Conservation (phyloP, 2,888 invertebrate species). For the Omphaloscelis lunosa region DNA sequence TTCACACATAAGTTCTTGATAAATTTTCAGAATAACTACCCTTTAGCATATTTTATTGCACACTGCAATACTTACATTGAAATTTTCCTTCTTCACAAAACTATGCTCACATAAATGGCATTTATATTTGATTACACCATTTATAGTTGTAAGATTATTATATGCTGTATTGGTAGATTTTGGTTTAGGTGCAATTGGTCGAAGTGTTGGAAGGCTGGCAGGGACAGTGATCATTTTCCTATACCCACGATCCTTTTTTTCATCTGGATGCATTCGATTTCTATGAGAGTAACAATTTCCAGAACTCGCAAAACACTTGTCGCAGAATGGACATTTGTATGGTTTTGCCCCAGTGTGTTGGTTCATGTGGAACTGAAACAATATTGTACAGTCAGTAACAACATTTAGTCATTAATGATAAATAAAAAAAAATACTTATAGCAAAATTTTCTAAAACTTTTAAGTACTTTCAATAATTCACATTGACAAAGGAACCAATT, state of each 20-base stretch:
- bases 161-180: constrained; percentile 36
- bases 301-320: constrained; percentile 93
- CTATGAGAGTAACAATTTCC: constrained; percentile 94
- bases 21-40: neutral
- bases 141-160: constrained; percentile 68
- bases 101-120: constrained; percentile 81
- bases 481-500: neutral
- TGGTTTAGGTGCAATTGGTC: constrained; percentile 50
- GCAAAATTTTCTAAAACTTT: neutral
- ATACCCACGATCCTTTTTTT: constrained; percentile 70
- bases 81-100: constrained; percentile 83
- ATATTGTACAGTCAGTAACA: constrained; percentile 12
- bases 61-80: constrained; percentile 75
- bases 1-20: neutral
- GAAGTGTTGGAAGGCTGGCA: constrained; percentile 32
- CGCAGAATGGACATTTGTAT: constrained; percentile 94
- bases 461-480: neutral
- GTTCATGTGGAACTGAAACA: constrained; percentile 93
- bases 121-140: constrained; percentile 78
- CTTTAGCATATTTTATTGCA: neutral
- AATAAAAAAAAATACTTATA: neutral
- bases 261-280: constrained; percentile 93
- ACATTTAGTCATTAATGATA: neutral
- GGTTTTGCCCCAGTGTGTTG: constrained; percentile 94
- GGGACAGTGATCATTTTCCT: constrained; percentile 8